These are phyloP conservation scores for Trissolcus brochymenae DNA, from an alignment of 2,888 invertebrate species.

Conservation along the genomic window DNA sequence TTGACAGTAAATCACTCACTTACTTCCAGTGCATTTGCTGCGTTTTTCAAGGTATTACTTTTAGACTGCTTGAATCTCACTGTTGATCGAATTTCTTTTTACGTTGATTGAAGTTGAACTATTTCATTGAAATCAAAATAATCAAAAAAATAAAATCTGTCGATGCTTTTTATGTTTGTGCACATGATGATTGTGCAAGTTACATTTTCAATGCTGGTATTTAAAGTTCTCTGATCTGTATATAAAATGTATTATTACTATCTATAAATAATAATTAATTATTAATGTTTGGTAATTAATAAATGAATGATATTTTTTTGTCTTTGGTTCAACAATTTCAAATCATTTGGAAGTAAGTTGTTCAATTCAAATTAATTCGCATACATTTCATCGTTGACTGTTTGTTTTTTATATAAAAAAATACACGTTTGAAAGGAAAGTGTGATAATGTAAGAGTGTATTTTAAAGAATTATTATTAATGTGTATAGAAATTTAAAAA, in stretches of 20 bases:
- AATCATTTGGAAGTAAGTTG: constrained; percentile 16
- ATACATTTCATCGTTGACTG: neutral
- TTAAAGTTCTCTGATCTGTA: neutral
- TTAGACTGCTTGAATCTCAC: neutral
- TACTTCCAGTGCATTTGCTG: constrained; percentile 27
- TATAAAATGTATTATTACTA: too few species aligned
- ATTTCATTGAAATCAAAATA: neutral
- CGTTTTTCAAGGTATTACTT: neutral
- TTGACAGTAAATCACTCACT: constrained; percentile 13
- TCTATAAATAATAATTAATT: neutral
- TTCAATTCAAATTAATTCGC: neutral
- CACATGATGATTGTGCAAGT: too few species aligned
- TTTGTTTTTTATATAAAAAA: neutral
- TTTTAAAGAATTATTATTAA: constrained; percentile 26
- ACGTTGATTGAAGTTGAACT: neutral
- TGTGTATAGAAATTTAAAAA: constrained; percentile 32
- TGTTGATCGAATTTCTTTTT: neutral
- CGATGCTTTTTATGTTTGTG: too few species aligned
- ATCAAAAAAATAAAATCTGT: neutral
- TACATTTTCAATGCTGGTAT: neutral
- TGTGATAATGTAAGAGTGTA: constrained; percentile 15
- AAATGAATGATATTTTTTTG: neutral
- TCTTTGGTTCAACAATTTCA: neutral
- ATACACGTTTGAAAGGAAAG: neutral
- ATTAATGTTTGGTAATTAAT: neutral